These are phyloP conservation scores for Hydrochoerus hydrochaeris DNA, from an alignment of 2,113 vertebrate species.

Conservation along the genomic window DNA sequence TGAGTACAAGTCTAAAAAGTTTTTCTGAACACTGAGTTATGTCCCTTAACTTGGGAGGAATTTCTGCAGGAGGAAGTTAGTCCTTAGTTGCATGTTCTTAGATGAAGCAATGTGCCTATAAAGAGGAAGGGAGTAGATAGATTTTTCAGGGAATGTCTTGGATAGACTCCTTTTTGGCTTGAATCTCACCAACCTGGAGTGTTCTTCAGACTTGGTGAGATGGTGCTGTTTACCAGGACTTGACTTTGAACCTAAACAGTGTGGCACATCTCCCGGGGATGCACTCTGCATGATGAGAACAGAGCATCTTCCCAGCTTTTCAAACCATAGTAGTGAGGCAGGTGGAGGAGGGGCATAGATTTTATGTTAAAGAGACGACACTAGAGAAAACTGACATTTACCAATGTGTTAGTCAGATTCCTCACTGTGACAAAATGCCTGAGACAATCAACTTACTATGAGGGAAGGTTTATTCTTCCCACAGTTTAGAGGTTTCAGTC, in stretches of 20 bases:
- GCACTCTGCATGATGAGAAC: neutral
- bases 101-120: neutral
- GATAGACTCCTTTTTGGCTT: neutral
- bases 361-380: neutral
- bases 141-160: neutral
- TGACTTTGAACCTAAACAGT: neutral
- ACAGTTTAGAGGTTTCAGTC: neutral
- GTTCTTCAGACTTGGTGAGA: neutral
- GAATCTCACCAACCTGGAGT: neutral
- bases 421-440: neutral
- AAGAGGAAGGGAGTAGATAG: neutral
- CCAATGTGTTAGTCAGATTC: neutral
- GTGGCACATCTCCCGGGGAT: neutral
- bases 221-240: neutral
- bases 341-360: neutral
- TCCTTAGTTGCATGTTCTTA: neutral
- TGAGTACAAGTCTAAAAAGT: neutral
- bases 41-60: neutral
- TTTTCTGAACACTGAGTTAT: neutral
- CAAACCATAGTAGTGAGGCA: neutral
- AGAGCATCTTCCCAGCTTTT: neutral
- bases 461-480: neutral
- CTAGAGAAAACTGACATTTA: neutral
- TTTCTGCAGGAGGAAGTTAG: neutral
- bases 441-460: neutral